Percentiles rank a stretch among this genome's conserved stretches.
These are phyloP conservation scores for Hafferia zeledoni DNA, from an alignment of 2,797 vertebrate genomes.

Conservation along the genomic window DNA sequence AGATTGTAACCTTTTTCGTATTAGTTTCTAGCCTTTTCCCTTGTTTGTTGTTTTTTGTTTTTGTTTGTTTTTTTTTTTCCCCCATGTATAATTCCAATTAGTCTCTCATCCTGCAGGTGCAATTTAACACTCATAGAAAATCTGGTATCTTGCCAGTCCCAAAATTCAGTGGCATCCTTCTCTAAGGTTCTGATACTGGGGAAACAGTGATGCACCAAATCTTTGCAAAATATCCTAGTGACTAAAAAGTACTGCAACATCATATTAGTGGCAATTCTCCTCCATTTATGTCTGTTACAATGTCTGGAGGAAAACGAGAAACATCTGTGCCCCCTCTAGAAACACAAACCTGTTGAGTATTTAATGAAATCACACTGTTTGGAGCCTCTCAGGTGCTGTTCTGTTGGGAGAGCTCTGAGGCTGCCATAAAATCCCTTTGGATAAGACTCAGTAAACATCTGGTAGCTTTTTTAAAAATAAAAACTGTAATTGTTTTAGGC, in stretches of 20 bases:
- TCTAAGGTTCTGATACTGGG: not conserved
- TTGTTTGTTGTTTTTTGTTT: not conserved
- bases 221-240: not conserved
- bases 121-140: not conserved
- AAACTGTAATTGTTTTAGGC: constrained; percentile 25
- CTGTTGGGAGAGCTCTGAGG: not conserved
- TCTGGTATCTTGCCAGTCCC: not conserved
- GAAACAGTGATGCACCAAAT: fast-evolving
- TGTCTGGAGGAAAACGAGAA: not conserved
- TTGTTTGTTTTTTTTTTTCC: too few species aligned
- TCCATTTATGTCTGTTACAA: not conserved
- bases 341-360: not conserved
- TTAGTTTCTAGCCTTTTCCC: not conserved
- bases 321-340: not conserved
- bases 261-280: not conserved
- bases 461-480: not conserved
- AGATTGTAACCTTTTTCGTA: not conserved
- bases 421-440: constrained; percentile 20
- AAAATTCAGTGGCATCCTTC: not conserved
- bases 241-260: fast-evolving
- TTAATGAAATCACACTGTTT: not conserved
- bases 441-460: constrained; percentile 39
- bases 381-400: not conserved
- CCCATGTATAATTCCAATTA: not conserved
- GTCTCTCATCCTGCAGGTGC: not conserved